A percentile compares a stretch with the other conserved stretches of the same genome.
phyloP scores from a whole-genome alignment of 2,797 vertebrate species.

The Phataginus tetradactyla region DNA sequence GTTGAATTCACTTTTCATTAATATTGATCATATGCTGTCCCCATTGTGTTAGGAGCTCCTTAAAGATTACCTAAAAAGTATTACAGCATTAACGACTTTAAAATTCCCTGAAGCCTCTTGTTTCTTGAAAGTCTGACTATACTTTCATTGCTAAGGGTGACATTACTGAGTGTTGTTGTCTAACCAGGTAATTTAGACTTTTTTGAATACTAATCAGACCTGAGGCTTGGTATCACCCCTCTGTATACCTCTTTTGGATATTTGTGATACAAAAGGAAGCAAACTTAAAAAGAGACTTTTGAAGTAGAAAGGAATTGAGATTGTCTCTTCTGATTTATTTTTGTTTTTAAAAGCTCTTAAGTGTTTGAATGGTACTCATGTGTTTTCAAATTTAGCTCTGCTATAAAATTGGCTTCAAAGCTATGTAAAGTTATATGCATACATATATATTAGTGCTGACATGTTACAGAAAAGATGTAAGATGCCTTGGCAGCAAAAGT shows the following conservation, averaged over 20 bases:
- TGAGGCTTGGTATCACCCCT: not conserved
- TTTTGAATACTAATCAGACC: slow-evolving; percentile 51
- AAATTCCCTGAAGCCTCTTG: slow-evolving; percentile 68
- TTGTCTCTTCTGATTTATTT: not conserved
- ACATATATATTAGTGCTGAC: not conserved
- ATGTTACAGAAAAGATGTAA: not conserved
- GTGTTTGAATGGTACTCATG: not conserved
- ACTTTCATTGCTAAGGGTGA: not conserved
- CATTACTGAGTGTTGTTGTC: slow-evolving; percentile 35
- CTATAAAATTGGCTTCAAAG: slow-evolving; percentile 7
- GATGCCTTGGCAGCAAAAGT: not conserved
- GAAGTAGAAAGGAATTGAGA: not conserved
- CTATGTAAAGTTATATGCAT: not conserved
- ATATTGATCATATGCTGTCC: slow-evolving; percentile 86
- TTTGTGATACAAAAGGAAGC: not conserved
- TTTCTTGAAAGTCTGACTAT: slow-evolving; percentile 71
- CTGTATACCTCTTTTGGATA: not conserved
- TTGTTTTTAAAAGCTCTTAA: not conserved
- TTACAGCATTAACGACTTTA: slow-evolving; percentile 81
- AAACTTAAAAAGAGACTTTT: not conserved
- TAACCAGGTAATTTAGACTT: slow-evolving; percentile 36
- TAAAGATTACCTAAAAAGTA: slow-evolving; percentile 85
- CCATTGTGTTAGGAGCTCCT: slow-evolving; percentile 83
- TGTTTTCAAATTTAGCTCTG: slow-evolving; percentile 55
- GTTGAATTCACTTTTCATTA: slow-evolving; percentile 86